These are phyloP conservation scores for Neoniphon sammara DNA, from an alignment of 2,797 vertebrate species.

Conservation along the genomic window DNA sequence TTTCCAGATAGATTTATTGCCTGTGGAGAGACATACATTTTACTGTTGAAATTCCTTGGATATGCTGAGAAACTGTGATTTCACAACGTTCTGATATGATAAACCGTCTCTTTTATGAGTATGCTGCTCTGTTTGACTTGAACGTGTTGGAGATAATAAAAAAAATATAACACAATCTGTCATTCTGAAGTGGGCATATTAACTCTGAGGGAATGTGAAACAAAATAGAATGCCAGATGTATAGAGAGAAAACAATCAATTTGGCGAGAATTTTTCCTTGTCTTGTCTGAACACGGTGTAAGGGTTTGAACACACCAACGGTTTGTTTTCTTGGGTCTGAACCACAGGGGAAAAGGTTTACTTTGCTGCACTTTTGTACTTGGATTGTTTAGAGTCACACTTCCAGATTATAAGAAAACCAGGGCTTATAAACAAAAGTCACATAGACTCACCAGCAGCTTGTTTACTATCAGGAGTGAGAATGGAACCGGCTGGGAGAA, in stretches of 20 bases:
- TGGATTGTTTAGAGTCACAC: no score
- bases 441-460: no score
- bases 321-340: not conserved
- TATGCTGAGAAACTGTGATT: constrained; percentile 55
- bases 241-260: constrained; percentile 53
- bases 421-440: no score
- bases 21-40: constrained; percentile 55
- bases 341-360: constrained; percentile 1
- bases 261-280: constrained; percentile 24
- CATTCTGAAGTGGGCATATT: constrained; percentile 53
- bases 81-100: constrained; percentile 63
- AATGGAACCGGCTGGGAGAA: no score
- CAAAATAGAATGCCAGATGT: constrained; percentile 56
- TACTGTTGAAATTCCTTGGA: constrained; percentile 36
- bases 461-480: no score
- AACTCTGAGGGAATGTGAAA: constrained; percentile 44
- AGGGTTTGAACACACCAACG: no score
- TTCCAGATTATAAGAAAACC: no score
- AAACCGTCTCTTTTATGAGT: constrained; percentile 49
- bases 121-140: constrained; percentile 52
- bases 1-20: constrained; percentile 66
- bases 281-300: constrained; percentile 19
- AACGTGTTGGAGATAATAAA: constrained; percentile 49
- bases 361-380: not conserved
- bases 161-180: constrained; percentile 52